A percentile compares a stretch with the other conserved stretches of the same genome.
phyloP scores from a whole-genome alignment of 2,888 invertebrate species.

The Morpho deidamia region DNA sequence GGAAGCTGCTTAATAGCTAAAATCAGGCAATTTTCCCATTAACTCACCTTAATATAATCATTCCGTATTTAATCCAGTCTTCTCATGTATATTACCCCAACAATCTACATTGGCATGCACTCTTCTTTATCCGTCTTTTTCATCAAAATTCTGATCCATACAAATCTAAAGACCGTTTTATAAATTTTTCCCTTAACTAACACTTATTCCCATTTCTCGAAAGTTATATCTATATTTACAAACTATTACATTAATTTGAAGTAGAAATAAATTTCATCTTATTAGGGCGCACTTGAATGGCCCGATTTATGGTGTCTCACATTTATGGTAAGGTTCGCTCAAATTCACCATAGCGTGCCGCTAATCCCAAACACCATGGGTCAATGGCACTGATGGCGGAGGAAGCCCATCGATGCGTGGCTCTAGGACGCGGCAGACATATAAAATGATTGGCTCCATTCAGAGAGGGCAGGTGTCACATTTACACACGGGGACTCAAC shows the following conservation, averaged over 20 bases:
- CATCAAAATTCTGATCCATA: too few relatives aligned
- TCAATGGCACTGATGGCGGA: slow-evolving; percentile 49
- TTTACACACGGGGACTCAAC: slow-evolving; percentile 19
- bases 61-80: too few relatives aligned
- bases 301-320: not conserved
- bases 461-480: slow-evolving; percentile 19
- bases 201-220: too few relatives aligned
- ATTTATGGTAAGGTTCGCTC: not conserved
- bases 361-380: slow-evolving; percentile 35
- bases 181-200: too few relatives aligned
- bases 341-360: slow-evolving; percentile 19
- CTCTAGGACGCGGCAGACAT: slow-evolving; percentile 53
- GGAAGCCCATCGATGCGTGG: slow-evolving; percentile 55
- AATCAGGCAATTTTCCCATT: too few relatives aligned
- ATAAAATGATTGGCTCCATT: slow-evolving; percentile 42
- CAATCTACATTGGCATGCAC: too few relatives aligned
- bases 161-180: too few relatives aligned
- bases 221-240: too few relatives aligned
- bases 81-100: too few relatives aligned
- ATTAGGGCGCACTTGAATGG: not conserved
- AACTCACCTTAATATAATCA: too few relatives aligned
- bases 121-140: too few relatives aligned
- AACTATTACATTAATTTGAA: not conserved
- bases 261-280: not conserved
- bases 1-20: too few relatives aligned